Evolutionary conservation across 2,113 vertebrate genomes (phyloP).

Genomic region (Ictidomys tridecemlineatus): DNA sequence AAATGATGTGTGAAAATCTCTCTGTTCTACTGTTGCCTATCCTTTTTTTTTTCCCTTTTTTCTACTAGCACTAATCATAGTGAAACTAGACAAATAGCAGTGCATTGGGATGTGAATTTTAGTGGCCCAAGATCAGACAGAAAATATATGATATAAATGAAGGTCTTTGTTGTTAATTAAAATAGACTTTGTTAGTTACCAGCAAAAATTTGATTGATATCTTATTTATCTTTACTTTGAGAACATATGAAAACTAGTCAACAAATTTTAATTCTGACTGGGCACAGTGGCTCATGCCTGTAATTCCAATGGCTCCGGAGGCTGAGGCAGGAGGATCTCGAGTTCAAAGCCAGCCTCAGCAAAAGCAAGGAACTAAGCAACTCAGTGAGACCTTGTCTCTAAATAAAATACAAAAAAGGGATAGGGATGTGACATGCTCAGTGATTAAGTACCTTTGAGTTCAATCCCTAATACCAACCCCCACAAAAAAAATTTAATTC

Average conservation of each 20-base stretch:
- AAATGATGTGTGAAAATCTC: neutral
- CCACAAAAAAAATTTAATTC: too few relatives aligned
- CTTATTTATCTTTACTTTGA: constrained; percentile 40
- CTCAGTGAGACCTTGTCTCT: too few relatives aligned
- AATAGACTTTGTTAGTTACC: constrained; percentile 1
- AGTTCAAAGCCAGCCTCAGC: too few relatives aligned
- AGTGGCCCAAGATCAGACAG: neutral
- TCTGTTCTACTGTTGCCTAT: neutral
- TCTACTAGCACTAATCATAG: neutral
- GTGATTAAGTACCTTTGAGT: too few relatives aligned
- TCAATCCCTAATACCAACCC: too few relatives aligned
- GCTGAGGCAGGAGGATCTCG: too few relatives aligned
- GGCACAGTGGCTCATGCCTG: too few relatives aligned
- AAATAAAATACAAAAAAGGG: too few relatives aligned
- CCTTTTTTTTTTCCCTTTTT: neutral
- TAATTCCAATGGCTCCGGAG: too few relatives aligned
- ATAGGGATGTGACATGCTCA: too few relatives aligned
- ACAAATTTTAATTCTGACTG: neutral
- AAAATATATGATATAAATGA: neutral
- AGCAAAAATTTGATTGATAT: neutral
- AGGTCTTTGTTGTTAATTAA: constrained; percentile 19
- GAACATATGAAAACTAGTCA: neutral
- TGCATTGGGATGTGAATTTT: constrained; percentile 15
- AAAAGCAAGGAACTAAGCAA: too few relatives aligned
- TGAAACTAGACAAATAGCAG: neutral